Evolutionary conservation across 2,113 vertebrate genomes (phyloP), one percentile per base, ranked within the genome.

Genomic region (Hepsetus odoe): DNA sequence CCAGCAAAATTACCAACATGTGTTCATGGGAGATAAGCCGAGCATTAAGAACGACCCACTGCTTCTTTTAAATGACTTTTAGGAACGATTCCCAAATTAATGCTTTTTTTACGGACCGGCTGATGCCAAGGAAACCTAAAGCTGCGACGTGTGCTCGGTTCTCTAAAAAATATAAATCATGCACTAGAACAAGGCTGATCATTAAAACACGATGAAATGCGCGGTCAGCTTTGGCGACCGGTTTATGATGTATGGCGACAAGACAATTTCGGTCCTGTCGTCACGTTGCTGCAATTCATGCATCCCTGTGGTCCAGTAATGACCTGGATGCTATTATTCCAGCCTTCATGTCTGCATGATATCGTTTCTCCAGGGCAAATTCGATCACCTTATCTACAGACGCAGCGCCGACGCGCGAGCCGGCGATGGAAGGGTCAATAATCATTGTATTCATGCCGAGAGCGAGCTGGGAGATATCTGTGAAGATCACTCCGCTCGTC

Each of bases 11-110:
- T 46, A 72, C 51, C 71, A 82, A 83, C 84, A 76, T 82, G 71
- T 88, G 86, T 81, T 85, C 72, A 65, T 72, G 79, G 30, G 22
- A 77, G 85, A 88, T 85, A n/a, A n/a, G n/a, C n/a, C n/a, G 40
- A 14, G 56, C 80, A 61, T 85, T 85, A 84, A 84, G 84, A 65
- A 49, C 82, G 68, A 74, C 82, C 81, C 72, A 38, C 32, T 38
- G n/a, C 61, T 10, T 65, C 61, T 62, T 3, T 56, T 18, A 65
- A 28, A n/a, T 38, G 24, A 22, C 38, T 65, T 38, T 38, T 65
- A 13, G 11, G 12, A 38, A 38, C n/a, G n/a, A n/a, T 65, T 38
- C 18, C 61, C 33, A 18, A 38, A 10, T 65, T 65, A 65, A 65
- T 18, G 12, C 33, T 18, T 30, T 10, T 33, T 32, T 65, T 33